Evolutionary conservation across 2,888 invertebrate genomes (phyloP).

Genomic region (Heliconius sara): DNA sequence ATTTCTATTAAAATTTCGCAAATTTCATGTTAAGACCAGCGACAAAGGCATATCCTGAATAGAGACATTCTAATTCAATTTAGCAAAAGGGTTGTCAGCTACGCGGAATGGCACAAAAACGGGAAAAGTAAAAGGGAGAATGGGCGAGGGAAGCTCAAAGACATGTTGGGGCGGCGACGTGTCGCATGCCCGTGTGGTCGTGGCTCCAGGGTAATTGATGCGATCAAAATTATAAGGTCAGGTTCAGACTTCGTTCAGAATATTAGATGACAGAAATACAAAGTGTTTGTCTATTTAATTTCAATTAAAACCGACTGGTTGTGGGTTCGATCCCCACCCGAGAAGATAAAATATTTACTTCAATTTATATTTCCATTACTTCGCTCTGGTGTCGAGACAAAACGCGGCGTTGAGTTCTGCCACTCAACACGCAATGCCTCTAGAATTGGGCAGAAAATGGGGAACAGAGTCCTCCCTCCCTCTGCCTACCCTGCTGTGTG

Average conservation of each 20-base stretch:
- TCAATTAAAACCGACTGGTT: too few relatives aligned
- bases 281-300: not conserved
- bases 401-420: too few relatives aligned
- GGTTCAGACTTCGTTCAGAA: conserved; percentile 33
- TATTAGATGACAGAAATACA: conserved; percentile 1
- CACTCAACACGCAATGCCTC: too few relatives aligned
- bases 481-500: too few relatives aligned
- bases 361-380: too few relatives aligned
- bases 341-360: too few relatives aligned
- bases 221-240: conserved; percentile 55
- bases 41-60: conserved; percentile 41
- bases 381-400: too few relatives aligned
- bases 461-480: too few relatives aligned
- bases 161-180: conserved; percentile 76
- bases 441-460: too few relatives aligned
- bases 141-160: conserved; percentile 56
- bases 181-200: conserved; percentile 56
- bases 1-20: not conserved
- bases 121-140: conserved; percentile 49
- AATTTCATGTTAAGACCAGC: conserved; percentile 22
- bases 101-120: conserved; percentile 71
- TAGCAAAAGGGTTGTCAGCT: conserved; percentile 78
- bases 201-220: conserved; percentile 70
- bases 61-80: conserved; percentile 70
- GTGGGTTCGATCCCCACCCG: too few relatives aligned